Evolutionary conservation across 2,888 invertebrate species (phyloP), one percentile per base, ranked within the genome.

Genomic region (Tinea trinotella): DNA sequence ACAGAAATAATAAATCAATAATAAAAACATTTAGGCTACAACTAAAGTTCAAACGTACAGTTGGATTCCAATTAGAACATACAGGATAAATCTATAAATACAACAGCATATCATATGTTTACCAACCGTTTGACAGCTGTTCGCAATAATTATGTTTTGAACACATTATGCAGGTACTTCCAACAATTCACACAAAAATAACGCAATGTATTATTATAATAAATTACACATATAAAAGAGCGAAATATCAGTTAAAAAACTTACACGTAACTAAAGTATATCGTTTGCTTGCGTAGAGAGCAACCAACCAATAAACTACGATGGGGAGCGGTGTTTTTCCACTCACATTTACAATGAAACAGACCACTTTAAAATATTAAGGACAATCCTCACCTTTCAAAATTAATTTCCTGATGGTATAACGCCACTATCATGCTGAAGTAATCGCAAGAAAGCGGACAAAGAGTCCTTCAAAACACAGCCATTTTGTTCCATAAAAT

Each of bases 401-500:
- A 88, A 87, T 87, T 74, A 84, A 84, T 74, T 79, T 87, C 87
- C 77, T 87, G 86, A 80, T 78, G 82, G 87, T 89, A 86, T 77
- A 87, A 88, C 87, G 84, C 88, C 87, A 89, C 87, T 90, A 88
- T 88, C 90, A 90, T 90, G 88, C 88, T 90, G 90, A 86, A 87
- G 88, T 84, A 87, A 87, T 87, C 74, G 75, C 68, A 81, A 77
- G 87, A 89, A 89, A 87, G 81, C 78, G 89, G 83, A 87, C 86
- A 89, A 89, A 89, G 88, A 84, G 87, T 88, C 88, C 88, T 88
- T 90, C 89, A 90, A 89, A 88, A 88, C 87, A 88, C 90, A 90
- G 90, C 90, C 90, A 91, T 91, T 89, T 90, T 90, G 90, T 72
- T 76, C 60, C 73, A 78, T 57, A 66, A 76, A 83, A 82, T 82